A percentile compares a stretch with the other conserved stretches of the same genome.
Conservation (phyloP, 2,113 vertebrate genomes). For the Macquaria australasica region DNA sequence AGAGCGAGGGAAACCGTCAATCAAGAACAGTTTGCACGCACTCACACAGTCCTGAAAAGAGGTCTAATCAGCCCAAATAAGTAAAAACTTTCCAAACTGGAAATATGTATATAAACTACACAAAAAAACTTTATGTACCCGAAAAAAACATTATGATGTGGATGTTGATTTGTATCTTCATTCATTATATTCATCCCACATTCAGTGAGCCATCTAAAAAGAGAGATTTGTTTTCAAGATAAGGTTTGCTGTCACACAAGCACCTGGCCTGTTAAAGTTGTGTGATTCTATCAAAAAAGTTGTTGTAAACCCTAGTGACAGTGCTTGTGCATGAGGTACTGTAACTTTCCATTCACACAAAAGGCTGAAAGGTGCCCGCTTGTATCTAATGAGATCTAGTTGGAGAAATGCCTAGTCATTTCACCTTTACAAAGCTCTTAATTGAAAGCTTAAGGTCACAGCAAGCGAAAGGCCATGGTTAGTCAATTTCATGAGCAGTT, state of each 20-base stretch:
- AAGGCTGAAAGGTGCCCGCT: not conserved
- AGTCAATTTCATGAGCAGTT: slow-evolving; percentile 8
- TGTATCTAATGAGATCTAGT: slow-evolving; percentile 12
- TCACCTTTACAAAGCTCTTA: slow-evolving; percentile 51
- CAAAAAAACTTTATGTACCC: not conserved
- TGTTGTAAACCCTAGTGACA: not conserved
- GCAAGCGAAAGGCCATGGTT: slow-evolving; percentile 6
- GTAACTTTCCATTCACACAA: not conserved
- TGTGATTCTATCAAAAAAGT: not conserved
- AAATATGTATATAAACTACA: not conserved
- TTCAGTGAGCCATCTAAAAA: not conserved
- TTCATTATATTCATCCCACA: too few species aligned
- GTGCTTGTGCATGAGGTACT: not conserved
- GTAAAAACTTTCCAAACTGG: not conserved
- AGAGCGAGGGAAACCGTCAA: not conserved
- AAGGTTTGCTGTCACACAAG: too few species aligned
- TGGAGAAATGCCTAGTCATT: not conserved
- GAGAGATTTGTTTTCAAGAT: not conserved
- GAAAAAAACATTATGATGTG: too few species aligned
- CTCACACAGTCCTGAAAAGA: not conserved
- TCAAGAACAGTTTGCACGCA: not conserved
- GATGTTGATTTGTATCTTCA: too few species aligned
- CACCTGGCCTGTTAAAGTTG: not conserved
- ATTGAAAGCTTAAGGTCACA: slow-evolving; percentile 53
- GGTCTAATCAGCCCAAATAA: not conserved